Conservation (phyloP, 2,113 vertebrate genomes). For the Caloenas nicobarica region DNA sequence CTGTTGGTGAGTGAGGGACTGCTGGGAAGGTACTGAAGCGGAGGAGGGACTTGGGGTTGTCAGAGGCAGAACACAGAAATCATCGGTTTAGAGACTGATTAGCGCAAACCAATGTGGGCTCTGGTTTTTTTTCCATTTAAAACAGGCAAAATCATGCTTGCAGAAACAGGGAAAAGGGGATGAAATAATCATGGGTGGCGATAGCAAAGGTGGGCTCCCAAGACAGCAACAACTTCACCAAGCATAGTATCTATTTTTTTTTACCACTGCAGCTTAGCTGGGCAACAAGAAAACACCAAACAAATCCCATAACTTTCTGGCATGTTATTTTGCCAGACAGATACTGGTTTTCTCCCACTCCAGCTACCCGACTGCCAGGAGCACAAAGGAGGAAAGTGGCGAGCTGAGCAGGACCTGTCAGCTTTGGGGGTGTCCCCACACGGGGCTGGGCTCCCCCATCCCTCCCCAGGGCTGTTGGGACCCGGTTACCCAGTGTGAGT, state of each 20-base stretch:
- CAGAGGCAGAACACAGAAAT: neutral
- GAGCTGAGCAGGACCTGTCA: neutral
- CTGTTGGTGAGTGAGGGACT: neutral
- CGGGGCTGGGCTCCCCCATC: neutral
- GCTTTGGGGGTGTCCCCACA: accelerated
- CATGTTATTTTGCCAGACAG: neutral
- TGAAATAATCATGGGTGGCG: neutral
- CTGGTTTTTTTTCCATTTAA: neutral
- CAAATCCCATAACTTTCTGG: neutral
- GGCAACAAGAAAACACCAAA: neutral
- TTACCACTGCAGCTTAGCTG: neutral
- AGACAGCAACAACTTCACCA: neutral
- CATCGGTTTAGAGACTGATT: neutral
- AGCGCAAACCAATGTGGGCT: neutral
- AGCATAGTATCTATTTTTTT: neutral
- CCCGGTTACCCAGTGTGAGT: neutral
- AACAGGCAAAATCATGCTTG: neutral
- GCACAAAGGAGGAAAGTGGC: accelerated
- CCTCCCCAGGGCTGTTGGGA: accelerated
- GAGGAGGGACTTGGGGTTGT: neutral
- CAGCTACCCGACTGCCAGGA: neutral
- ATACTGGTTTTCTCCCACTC: neutral
- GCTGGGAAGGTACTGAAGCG: accelerated
- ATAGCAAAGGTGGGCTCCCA: neutral
- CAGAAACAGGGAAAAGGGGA: neutral